Evolutionary conservation across 2,888 invertebrate species (phyloP), one percentile per base, ranked within the genome.

Genomic region (Harpalus rufipes): DNA sequence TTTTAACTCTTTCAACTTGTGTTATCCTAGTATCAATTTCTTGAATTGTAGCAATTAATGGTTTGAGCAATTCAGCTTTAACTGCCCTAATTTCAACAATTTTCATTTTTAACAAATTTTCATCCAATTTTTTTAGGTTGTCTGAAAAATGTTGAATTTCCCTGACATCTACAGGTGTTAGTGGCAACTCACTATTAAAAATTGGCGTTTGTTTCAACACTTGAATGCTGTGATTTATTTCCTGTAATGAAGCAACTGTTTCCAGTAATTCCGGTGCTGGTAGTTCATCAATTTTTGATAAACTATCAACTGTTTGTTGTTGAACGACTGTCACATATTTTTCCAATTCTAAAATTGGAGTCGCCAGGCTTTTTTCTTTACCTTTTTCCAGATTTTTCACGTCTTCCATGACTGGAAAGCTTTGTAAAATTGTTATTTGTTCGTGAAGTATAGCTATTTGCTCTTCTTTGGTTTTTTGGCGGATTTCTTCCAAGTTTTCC

Each of bases 81-180:
- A 41, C 18, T 41, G 65, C 5, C 32, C 78, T 78, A 12, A 84
- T 51, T 44, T 59, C 41, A 12, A 63, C 78, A 4, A 65, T 79
- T 79, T 84, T 79, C 7, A 84, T 51, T 18, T 87, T 87, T n/a
- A 87, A 86, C 32, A 91, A 88, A 56, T 88, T 88, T 16, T 87
- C 86, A 58, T 88, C 88, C 6, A 91, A 86, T 86, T 89, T 88
- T n/a, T 86, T 84, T 18, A 91, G 86, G 56, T 90, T 89, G 79
- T 87, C 87, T 0, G 88, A 85, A 51, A 91, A 86, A 56, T 87
- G 88, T 86, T 88, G 88, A 18, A 91, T 86, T 85, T 89, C 88
- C 3, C 82, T 85, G 8, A 90, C 86, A 85, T 90, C 89, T 14
- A 84, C 7, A 12, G 59, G 59, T 1, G 68, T 56, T 25, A 84